Percentiles rank a stretch among this genome's conserved stretches.
Evolutionary conservation across 2,113 vertebrate genomes (phyloP).

Genomic region (Proteles cristata): DNA sequence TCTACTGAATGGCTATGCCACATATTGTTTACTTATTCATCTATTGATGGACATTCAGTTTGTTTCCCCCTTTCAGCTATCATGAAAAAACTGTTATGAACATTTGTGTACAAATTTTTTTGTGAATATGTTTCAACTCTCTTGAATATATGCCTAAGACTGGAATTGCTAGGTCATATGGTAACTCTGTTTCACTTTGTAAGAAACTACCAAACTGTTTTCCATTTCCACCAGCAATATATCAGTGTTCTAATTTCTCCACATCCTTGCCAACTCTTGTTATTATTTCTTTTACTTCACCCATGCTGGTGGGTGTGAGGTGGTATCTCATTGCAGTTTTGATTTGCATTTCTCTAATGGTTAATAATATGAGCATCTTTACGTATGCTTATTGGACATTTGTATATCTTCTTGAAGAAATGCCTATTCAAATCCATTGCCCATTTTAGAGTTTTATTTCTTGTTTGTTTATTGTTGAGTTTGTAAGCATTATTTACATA

Average conservation of each 20-base stretch:
- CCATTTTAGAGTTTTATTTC: not conserved
- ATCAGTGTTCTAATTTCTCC: not conserved
- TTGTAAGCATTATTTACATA: not conserved
- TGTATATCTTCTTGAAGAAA: not conserved
- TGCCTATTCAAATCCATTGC: not conserved
- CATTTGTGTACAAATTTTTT: not conserved
- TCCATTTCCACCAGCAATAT: not conserved
- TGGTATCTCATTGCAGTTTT: not conserved
- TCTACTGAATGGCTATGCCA: not conserved
- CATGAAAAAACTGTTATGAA: not conserved
- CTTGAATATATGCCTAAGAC: not conserved
- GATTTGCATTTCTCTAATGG: not conserved
- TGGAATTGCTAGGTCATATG: not conserved
- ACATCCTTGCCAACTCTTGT: not conserved
- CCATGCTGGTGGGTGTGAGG: not conserved
- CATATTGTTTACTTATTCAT: not conserved
- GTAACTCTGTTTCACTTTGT: not conserved
- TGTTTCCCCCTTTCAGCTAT: not conserved
- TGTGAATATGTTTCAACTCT: not conserved
- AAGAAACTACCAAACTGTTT: slow-evolving; percentile 1
- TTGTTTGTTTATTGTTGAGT: not conserved
- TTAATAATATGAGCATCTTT: not conserved
- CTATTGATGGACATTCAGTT: not conserved
- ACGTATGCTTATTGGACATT: not conserved
- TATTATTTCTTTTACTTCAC: not conserved